These are phyloP conservation scores for Leucoraja ocellata DNA, from an alignment of 2,797 vertebrate species.

Conservation along the genomic window DNA sequence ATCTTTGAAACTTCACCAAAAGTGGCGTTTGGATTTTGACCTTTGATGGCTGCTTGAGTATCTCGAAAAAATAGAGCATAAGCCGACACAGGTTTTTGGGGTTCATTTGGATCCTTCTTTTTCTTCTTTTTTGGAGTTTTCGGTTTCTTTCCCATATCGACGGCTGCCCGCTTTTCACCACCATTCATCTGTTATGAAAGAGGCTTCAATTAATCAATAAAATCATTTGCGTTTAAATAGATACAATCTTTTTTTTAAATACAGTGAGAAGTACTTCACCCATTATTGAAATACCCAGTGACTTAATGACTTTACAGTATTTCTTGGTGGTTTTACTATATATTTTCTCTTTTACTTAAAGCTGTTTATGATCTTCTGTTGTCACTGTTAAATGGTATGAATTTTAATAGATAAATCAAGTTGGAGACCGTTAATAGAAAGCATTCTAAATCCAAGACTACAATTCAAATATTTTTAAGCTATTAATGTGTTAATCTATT, in stretches of 20 bases:
- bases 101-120: conserved; percentile 91
- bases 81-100: conserved; percentile 91
- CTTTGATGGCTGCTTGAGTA: conserved; percentile 94
- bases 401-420: background rate
- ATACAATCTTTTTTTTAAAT: background rate
- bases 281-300: background rate
- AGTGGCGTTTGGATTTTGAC: conserved; percentile 92
- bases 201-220: background rate
- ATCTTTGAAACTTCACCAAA: conserved; percentile 98
- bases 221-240: background rate
- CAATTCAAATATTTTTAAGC: background rate
- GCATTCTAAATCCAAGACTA: background rate
- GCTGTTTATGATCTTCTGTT: background rate
- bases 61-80: conserved; percentile 97
- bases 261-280: background rate
- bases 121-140: conserved; percentile 99
- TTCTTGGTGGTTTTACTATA: background rate
- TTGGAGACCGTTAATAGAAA: background rate
- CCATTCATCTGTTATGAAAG: conserved; percentile 60
- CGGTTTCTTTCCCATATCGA: conserved; percentile 88
- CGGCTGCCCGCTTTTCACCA: conserved; percentile 81
- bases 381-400: background rate
- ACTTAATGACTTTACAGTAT: background rate
- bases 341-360: background rate
- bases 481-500: background rate